Conservation (phyloP, 2,113 vertebrate genomes). For the Pollimyrus isidori region DNA sequence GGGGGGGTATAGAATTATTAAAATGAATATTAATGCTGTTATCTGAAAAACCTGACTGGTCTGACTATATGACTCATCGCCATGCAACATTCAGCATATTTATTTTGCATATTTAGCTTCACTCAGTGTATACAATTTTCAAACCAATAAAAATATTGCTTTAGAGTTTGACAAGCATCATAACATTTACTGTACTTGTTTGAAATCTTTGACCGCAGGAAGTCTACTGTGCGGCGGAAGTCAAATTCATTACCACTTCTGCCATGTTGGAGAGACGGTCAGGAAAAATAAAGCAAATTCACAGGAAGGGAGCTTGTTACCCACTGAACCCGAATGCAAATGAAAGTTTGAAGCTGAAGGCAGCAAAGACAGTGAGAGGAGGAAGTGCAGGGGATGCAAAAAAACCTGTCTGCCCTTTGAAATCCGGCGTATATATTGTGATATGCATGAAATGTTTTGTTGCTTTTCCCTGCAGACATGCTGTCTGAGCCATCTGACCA, state of each 20-base stretch:
- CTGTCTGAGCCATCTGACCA: conserved; percentile 40
- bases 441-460: conserved; percentile 41
- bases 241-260: not conserved
- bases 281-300: not conserved
- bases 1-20: not conserved
- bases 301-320: not conserved
- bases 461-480: conserved; percentile 35
- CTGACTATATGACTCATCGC: not conserved
- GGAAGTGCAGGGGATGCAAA: not conserved
- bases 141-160: not conserved
- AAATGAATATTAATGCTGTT: not conserved
- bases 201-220: not conserved
- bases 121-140: not conserved
- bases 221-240: not conserved
- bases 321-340: conserved; percentile 17
- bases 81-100: not conserved
- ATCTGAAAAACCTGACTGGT: not conserved
- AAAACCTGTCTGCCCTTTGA: not conserved
- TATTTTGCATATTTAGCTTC: not conserved
- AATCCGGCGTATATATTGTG: conserved; percentile 35
- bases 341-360: conserved; percentile 29
- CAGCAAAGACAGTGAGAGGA: conserved; percentile 7
- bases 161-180: not conserved
- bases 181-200: not conserved
- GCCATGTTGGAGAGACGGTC: not conserved